Conservation (phyloP, 2,113 vertebrate genomes). For the Pimephales promelas region DNA sequence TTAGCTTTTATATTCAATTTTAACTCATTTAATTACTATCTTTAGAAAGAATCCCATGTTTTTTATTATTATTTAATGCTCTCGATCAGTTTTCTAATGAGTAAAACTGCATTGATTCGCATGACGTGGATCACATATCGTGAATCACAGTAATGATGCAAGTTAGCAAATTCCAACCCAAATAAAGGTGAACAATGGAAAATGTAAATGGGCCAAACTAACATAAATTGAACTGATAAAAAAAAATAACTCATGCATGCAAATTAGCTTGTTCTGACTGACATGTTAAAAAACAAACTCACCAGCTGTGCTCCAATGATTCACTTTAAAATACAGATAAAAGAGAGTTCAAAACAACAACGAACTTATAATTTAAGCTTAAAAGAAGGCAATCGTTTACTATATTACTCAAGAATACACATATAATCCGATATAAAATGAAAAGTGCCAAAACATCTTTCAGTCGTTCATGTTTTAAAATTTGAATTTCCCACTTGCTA, state of each 20-base stretch:
- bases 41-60: neutral
- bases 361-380: neutral
- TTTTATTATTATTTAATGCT: neutral
- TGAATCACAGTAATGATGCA: neutral
- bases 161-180: neutral
- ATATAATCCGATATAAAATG: neutral
- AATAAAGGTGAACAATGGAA: neutral
- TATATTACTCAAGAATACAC: neutral
- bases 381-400: neutral
- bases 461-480: conserved; percentile 8
- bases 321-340: conserved; percentile 8
- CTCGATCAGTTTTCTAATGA: neutral
- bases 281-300: conserved; percentile 20
- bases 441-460: neutral
- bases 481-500: conserved; percentile 50
- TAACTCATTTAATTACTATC: neutral
- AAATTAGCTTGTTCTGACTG: neutral
- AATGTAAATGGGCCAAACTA: neutral
- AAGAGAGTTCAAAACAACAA: neutral
- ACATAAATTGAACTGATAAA: neutral
- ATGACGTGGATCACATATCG: too few relatives aligned
- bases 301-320: conserved; percentile 3
- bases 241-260: neutral
- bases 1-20: neutral
- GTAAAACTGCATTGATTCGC: neutral